Conservation (phyloP, 2,888 invertebrate genomes). For the Scelioninae gen. 2 region DNA sequence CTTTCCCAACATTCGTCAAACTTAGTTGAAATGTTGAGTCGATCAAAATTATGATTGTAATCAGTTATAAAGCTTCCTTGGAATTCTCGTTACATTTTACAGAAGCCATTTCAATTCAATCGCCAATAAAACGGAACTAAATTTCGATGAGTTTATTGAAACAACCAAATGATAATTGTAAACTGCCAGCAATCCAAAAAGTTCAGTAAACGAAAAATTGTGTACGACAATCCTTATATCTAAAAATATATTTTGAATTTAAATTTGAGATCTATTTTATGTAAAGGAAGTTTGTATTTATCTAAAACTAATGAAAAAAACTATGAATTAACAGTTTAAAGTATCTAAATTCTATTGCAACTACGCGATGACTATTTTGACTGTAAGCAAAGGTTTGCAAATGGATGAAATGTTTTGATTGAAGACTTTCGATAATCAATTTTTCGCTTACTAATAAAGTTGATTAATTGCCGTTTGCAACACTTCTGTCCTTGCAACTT, state of each 20-base stretch:
- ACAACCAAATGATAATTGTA: neutral
- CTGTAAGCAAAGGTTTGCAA: neutral
- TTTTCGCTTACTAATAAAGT: constrained; percentile 44
- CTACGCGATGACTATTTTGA: neutral
- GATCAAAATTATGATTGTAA: constrained; percentile 4
- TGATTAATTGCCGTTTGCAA: constrained; percentile 46
- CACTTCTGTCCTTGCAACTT: constrained; percentile 28
- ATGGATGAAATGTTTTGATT: too few relatives aligned
- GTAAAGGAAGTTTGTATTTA: too few relatives aligned
- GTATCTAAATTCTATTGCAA: too few relatives aligned
- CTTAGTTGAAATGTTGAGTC: constrained; percentile 1
- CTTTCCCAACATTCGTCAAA: constrained; percentile 9
- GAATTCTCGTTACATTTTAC: neutral
- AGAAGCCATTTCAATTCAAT: neutral
- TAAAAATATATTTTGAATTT: too few relatives aligned
- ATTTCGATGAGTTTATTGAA: neutral
- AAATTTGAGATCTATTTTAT: too few relatives aligned
- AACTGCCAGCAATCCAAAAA: constrained; percentile 24
- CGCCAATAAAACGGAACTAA: neutral
- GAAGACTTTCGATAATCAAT: constrained; percentile 1
- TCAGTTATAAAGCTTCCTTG: constrained; percentile 2
- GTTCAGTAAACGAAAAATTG: constrained; percentile 41
- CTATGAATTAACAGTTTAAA: too few relatives aligned
- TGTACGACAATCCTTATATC: too few relatives aligned
- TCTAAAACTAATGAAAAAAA: too few relatives aligned